Percentiles rank a stretch among this genome's conserved stretches.
phyloP scores from a whole-genome alignment of 2,888 invertebrate genomes.

The Peribatodes rhomboidaria region DNA sequence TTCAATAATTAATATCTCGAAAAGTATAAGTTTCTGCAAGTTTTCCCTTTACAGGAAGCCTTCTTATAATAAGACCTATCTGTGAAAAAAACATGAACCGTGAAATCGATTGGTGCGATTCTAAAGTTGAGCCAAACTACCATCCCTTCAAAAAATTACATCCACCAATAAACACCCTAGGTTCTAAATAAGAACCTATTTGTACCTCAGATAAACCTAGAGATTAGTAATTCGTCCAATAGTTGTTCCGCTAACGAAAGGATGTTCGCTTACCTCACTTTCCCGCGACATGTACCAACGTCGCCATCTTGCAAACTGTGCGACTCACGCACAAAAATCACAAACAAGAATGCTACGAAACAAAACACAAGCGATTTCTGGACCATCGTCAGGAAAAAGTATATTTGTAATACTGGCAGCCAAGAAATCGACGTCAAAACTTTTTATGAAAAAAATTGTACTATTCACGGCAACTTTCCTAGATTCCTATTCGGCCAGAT shows the following conservation, averaged over 20 bases:
- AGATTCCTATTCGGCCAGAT: background rate
- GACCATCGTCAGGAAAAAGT: constrained; percentile 42
- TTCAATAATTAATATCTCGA: too few species aligned
- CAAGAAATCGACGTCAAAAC: background rate
- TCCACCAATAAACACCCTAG: too few species aligned
- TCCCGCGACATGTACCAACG: constrained; percentile 61
- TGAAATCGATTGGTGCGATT: background rate
- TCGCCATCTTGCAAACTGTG: constrained; percentile 53
- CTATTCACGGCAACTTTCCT: background rate
- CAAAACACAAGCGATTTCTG: constrained; percentile 46
- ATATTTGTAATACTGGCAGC: background rate
- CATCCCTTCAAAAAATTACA: too few species aligned
- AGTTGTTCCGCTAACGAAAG: background rate
- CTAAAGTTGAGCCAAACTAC: too few species aligned
- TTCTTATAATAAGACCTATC: too few species aligned
- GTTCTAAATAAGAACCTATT: too few species aligned
- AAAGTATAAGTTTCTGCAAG: too few species aligned
- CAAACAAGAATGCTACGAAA: constrained; percentile 42
- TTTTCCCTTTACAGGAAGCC: too few species aligned
- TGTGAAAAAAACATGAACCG: too few species aligned
- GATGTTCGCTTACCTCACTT: constrained; percentile 52
- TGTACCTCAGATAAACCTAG: too few species aligned
- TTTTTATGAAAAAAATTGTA: background rate
- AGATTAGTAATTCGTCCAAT: too few species aligned
- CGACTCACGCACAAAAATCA: constrained; percentile 40